Evolutionary conservation across 2,797 vertebrate species (phyloP), one percentile per base, ranked within the genome.

Genomic region (Synanceia verrucosa): DNA sequence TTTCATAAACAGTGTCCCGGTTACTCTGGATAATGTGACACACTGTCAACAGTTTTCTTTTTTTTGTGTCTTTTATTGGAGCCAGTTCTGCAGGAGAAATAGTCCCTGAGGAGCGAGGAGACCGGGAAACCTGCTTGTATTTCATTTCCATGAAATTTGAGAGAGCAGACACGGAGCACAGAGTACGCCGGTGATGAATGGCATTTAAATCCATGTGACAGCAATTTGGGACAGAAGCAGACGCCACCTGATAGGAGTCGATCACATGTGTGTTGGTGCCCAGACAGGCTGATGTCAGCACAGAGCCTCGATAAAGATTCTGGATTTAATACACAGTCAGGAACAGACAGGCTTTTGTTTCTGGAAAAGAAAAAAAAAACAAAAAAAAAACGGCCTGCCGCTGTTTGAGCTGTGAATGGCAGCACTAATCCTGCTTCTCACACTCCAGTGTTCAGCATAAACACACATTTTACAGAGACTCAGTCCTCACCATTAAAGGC

Each of bases 281-380:
- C 68, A 69, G 81, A 81, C 70, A 3, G 62, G 81, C 81, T 79
- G 83, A 84, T 86, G 82, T 86, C 86, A 85, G 81, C 82, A 63
- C 53, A 19, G 33, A 39, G 65, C 44, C 36, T 44, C 24, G 18
- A 48, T 58, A 76, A 61, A 68, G 67, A 85, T 77, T 55, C 63
- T 33, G 74, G 74, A 67, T 79, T 68, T 57, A 41, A 75, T 23
- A 48, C 41, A 4, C 24, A 28, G 67, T 4, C 70, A 7, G 70
- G 59, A 73, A 85, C 83, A 87, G 73, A 67, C 64, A 21, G 62
- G 76, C 80, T 79, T 88, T 87, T 88, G 88, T 88, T 84, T 52
- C 47, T 18, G 65, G 36, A 16, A 66, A 65, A 41, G 55, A 34
- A n/a, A n/a, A n/a, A n/a, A n/a, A n/a, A n/a, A n/a, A n/a, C n/a